A percentile compares a stretch with the other conserved stretches of the same genome.
Evolutionary conservation across 2,888 invertebrate genomes (phyloP).

Genomic region (Ophion ventricosus): DNA sequence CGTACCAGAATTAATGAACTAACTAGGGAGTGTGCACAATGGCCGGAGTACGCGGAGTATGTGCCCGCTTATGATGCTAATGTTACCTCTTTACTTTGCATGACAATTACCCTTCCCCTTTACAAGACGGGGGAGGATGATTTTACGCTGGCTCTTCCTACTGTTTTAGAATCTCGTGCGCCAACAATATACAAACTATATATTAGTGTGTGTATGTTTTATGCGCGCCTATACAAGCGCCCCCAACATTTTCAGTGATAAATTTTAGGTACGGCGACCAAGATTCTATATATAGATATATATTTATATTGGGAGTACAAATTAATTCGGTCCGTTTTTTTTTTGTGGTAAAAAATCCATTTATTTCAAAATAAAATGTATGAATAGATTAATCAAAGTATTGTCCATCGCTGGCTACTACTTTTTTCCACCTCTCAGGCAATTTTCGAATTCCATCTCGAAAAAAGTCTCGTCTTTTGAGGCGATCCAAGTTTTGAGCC

Average conservation of each 20-base stretch:
- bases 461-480: too few species aligned
- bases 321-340: too few species aligned
- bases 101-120: constrained; percentile 79
- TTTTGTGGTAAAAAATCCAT: too few species aligned
- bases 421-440: too few species aligned
- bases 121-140: constrained; percentile 30
- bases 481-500: too few species aligned
- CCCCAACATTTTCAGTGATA: constrained; percentile 14
- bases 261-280: constrained; percentile 21
- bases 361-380: too few species aligned
- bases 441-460: too few species aligned
- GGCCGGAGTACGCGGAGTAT: constrained; percentile 78
- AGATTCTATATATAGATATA: background rate
- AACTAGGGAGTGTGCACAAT: constrained; percentile 77
- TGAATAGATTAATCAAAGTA: too few species aligned
- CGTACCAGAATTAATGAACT: constrained; percentile 79
- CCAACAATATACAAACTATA: background rate
- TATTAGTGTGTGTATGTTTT: background rate
- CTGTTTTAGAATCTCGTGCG: constrained; percentile 34
- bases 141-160: constrained; percentile 44
- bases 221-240: background rate
- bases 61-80: constrained; percentile 82
- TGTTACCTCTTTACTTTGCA: constrained; percentile 81
- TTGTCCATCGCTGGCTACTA: too few species aligned
- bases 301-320: too few species aligned